A percentile compares a stretch with the other conserved stretches of the same genome.
These are phyloP conservation scores for Machimus rusticus DNA, from an alignment of 2,888 invertebrate species.

Conservation along the genomic window DNA sequence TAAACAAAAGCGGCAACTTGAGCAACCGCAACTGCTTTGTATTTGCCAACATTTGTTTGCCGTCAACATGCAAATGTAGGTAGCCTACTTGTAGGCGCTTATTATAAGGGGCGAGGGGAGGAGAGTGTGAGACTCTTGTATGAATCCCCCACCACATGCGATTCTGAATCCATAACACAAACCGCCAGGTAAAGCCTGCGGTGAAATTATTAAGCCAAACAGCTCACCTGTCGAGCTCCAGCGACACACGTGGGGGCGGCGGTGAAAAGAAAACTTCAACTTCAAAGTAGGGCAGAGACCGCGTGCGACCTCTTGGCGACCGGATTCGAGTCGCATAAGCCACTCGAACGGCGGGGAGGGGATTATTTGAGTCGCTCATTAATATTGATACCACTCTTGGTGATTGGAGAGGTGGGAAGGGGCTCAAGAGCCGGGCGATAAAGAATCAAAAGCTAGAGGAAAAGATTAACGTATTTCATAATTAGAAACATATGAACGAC, in stretches of 20 bases:
- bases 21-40: not conserved
- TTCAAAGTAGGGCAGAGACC: not conserved
- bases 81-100: not conserved
- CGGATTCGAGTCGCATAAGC: not conserved
- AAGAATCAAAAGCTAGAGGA: not conserved
- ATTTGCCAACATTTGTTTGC: not conserved
- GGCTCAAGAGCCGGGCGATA: not conserved
- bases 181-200: not conserved
- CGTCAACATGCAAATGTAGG: not conserved
- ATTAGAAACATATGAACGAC: conserved; percentile 26
- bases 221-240: not conserved
- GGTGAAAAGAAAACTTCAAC: not conserved
- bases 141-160: not conserved
- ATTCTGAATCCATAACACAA: not conserved
- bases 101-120: not conserved
- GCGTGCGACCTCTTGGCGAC: not conserved
- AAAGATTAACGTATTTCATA: conserved; percentile 12
- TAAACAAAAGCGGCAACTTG: not conserved
- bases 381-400: not conserved
- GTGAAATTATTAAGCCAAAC: not conserved
- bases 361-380: not conserved
- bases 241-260: not conserved
- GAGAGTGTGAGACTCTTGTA: not conserved
- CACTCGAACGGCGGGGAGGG: not conserved
- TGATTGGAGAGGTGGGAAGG: not conserved